A percentile compares a stretch with the other conserved stretches of the same genome.
Evolutionary conservation across 2,888 invertebrate species (phyloP).

Genomic region (Chrysolina haemoptera): DNA sequence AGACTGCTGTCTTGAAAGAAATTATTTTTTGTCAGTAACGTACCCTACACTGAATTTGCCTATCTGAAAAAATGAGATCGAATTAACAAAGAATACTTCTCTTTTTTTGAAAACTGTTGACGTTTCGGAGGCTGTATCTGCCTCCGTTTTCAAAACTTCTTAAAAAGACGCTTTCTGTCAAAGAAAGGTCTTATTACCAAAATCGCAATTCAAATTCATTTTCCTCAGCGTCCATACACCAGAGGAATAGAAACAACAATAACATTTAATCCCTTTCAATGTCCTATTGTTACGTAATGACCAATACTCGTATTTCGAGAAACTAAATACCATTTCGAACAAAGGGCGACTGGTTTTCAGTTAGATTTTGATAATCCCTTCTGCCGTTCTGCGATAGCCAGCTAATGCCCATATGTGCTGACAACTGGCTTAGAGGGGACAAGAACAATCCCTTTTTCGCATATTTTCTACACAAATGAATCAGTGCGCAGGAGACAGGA

Average conservation of each 20-base stretch:
- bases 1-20: too few relatives aligned
- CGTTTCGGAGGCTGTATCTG: too few relatives aligned
- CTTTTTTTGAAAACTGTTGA: too few relatives aligned
- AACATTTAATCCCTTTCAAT: neutral
- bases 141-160: too few relatives aligned
- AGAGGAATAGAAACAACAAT: neutral
- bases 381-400: constrained; percentile 3
- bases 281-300: neutral
- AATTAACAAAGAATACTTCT: too few relatives aligned
- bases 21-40: too few relatives aligned
- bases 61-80: too few relatives aligned
- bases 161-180: too few relatives aligned
- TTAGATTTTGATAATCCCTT: neutral
- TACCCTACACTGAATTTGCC: too few relatives aligned
- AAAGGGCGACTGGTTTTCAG: constrained; percentile 4
- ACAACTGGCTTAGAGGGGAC: neutral
- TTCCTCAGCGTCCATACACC: too few relatives aligned
- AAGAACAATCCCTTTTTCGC: neutral
- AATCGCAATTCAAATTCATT: too few relatives aligned
- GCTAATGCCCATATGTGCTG: neutral
- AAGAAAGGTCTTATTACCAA: too few relatives aligned
- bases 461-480: neutral
- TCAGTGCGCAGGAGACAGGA: neutral
- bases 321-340: neutral
- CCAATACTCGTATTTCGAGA: neutral